Percentiles rank a stretch among this genome's conserved stretches.
These are phyloP conservation scores for Podotricha telesiphe DNA, from an alignment of 2,888 invertebrate genomes.

Conservation along the genomic window DNA sequence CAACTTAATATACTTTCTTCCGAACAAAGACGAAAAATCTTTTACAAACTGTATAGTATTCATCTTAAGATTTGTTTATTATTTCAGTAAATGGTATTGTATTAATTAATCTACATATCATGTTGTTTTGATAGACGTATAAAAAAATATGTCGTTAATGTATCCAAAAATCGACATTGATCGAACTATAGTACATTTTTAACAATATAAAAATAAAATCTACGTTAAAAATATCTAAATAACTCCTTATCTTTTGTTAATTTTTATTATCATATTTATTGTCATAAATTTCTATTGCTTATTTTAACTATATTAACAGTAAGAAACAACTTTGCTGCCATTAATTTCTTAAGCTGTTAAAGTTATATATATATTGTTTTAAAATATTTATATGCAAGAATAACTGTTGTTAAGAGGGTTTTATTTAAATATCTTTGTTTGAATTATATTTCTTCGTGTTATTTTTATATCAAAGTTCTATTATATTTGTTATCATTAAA, in stretches of 20 bases:
- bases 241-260: too few species aligned
- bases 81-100: constrained; percentile 50
- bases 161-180: neutral
- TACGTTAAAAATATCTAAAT: too few species aligned
- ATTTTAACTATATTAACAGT: too few species aligned
- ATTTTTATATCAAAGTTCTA: neutral
- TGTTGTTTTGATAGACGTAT: neutral
- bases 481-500: constrained; percentile 12
- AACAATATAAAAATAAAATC: neutral
- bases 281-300: too few species aligned
- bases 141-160: neutral
- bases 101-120: neutral
- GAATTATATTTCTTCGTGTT: constrained; percentile 4
- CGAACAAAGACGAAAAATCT: constrained; percentile 49
- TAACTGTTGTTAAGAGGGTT: neutral
- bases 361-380: neutral
- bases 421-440: neutral
- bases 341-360: neutral
- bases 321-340: neutral
- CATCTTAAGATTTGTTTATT: constrained; percentile 77
- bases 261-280: too few species aligned
- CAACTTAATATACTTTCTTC: constrained; percentile 34
- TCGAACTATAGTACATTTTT: neutral
- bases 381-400: neutral
- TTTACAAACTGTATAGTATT: constrained; percentile 32